A percentile compares a stretch with the other conserved stretches of the same genome.
Conservation (phyloP, 1,140 invertebrate genomes). For the Wasmannia auropunctata region DNA sequence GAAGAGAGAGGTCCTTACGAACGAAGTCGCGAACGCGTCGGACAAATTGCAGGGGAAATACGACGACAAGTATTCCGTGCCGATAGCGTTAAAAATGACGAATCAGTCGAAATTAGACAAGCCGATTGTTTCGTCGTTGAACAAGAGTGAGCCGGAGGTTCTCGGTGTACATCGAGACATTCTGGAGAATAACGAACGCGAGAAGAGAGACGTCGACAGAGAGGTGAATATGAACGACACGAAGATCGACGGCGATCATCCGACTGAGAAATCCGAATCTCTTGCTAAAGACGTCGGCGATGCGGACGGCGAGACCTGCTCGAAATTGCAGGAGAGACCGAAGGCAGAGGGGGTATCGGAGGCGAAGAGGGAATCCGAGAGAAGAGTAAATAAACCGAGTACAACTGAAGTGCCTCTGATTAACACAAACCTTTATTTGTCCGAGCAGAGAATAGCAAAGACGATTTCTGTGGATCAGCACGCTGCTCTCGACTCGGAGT, state of each 20-base stretch:
- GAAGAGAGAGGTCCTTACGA: slow-evolving; percentile 32
- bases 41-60: slow-evolving; percentile 46
- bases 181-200: slow-evolving; percentile 76
- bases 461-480: slow-evolving; percentile 65
- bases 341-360: background rate
- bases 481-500: slow-evolving; percentile 52
- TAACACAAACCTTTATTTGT: slow-evolving; percentile 76
- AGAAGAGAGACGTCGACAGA: slow-evolving; percentile 72
- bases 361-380: background rate
- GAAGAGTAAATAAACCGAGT: slow-evolving; percentile 1
- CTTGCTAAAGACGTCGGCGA: slow-evolving; percentile 33
- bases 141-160: slow-evolving; percentile 60
- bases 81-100: slow-evolving; percentile 76
- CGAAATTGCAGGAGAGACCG: slow-evolving; percentile 46
- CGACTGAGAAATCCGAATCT: slow-evolving; percentile 31
- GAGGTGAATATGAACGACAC: slow-evolving; percentile 16
- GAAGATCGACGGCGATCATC: slow-evolving; percentile 30
- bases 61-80: slow-evolving; percentile 68
- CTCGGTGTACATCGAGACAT: slow-evolving; percentile 73
- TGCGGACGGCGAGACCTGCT: slow-evolving; percentile 53
- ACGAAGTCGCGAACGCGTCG: slow-evolving; percentile 31
- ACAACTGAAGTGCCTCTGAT: slow-evolving; percentile 65
- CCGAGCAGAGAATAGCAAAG: slow-evolving; percentile 71
- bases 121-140: slow-evolving; percentile 1
- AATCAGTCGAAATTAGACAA: slow-evolving; percentile 72